phyloP scores from a whole-genome alignment of 2,113 vertebrate species.

The Zosterops lateralis region DNA sequence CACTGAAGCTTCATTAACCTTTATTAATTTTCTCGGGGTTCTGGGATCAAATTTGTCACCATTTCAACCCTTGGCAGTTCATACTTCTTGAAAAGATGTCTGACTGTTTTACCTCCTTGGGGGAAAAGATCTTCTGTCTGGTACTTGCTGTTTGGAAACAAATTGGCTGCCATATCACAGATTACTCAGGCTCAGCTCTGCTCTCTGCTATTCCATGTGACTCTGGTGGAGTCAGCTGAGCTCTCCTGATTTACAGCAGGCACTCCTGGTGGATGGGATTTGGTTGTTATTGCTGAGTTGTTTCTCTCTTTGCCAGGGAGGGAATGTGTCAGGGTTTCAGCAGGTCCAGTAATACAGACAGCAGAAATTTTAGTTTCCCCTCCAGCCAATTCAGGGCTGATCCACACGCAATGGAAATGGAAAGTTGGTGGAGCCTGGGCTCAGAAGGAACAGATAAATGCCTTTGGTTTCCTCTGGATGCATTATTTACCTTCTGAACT shows the following conservation, averaged over 20 bases:
- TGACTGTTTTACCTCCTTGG: constrained; percentile 21
- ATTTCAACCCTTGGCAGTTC: constrained; percentile 13
- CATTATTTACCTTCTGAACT: background rate
- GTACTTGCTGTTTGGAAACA: constrained; percentile 56
- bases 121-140: constrained; percentile 1
- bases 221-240: background rate
- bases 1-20: constrained; percentile 59
- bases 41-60: constrained; percentile 31
- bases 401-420: rapidly evolving
- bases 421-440: background rate
- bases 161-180: constrained; percentile 25
- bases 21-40: constrained; percentile 54
- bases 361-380: background rate
- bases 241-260: background rate
- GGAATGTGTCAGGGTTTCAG: background rate
- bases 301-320: background rate
- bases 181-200: background rate
- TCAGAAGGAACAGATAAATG: background rate
- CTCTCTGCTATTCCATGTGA: background rate
- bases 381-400: background rate
- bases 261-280: background rate
- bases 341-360: background rate
- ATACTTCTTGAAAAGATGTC: constrained; percentile 23
- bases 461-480: background rate
- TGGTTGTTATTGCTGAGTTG: background rate